Evolutionary conservation across 2,113 vertebrate genomes (phyloP).

Genomic region (Ophthalmolycus amberensis): DNA sequence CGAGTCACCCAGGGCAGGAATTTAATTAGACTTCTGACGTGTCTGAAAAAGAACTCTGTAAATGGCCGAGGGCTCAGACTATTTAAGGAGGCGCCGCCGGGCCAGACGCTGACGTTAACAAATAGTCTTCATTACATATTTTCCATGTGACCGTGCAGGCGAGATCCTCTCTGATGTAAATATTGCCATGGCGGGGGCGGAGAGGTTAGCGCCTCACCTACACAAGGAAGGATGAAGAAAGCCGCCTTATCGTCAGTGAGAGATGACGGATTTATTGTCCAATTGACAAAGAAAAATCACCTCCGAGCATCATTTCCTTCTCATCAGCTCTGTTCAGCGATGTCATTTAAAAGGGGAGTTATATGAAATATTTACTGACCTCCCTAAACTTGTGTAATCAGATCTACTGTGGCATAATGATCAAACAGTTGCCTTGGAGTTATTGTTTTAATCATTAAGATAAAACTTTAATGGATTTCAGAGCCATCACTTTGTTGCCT

Average conservation of each 20-base stretch:
- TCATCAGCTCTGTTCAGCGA: conserved; percentile 39
- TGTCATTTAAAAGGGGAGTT: conserved; percentile 20
- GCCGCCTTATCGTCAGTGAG: conserved; percentile 36
- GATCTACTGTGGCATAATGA: not conserved
- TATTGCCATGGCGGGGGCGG: conserved; percentile 38
- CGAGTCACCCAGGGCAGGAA: conserved; percentile 75
- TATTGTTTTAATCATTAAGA: not conserved
- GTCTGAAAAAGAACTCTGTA: conserved; percentile 58
- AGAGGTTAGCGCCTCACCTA: conserved; percentile 57
- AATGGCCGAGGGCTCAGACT: conserved; percentile 53
- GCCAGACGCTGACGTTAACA: conserved; percentile 83
- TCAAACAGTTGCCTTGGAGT: conserved; percentile 6
- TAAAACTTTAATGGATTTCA: conserved; percentile 15
- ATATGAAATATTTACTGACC: conserved; percentile 1
- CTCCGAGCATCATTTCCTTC: conserved; percentile 34
- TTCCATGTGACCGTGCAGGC: conserved; percentile 78
- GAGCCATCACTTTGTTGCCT: not conserved
- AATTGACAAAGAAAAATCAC: conserved; percentile 69
- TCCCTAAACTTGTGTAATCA: conserved; percentile 7
- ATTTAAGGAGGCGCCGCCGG: conserved; percentile 66
- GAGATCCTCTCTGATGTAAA: conserved; percentile 76
- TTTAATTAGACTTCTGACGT: conserved; percentile 86
- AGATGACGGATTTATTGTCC: conserved; percentile 58
- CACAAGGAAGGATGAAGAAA: conserved; percentile 51
- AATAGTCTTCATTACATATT: conserved; percentile 84